phyloP scores from a whole-genome alignment of 1,140 invertebrate species.

The Melipona quadrifasciata region DNA sequence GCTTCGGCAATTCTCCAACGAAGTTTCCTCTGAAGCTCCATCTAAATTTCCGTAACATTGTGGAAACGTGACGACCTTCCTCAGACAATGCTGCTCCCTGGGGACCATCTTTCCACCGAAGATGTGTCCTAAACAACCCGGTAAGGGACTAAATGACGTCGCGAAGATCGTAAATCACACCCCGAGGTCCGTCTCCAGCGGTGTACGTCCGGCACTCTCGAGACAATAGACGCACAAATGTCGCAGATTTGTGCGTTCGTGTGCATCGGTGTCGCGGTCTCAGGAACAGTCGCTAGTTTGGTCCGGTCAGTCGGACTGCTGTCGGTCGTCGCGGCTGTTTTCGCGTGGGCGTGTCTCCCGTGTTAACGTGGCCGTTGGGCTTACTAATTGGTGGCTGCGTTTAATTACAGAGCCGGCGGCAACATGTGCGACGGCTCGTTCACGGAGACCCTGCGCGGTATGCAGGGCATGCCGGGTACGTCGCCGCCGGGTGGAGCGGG shows the following conservation, averaged over 20 bases:
- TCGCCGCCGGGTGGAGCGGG: constrained; percentile 75
- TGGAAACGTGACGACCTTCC: background rate
- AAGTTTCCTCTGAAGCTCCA: background rate
- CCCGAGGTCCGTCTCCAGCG: background rate
- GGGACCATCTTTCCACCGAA: background rate
- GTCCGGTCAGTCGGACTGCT: constrained; percentile 8
- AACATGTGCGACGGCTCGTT: constrained; percentile 81
- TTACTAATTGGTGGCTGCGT: constrained; percentile 52
- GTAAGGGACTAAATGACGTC: constrained; percentile 8
- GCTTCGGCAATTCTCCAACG: background rate
- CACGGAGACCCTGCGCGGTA: constrained; percentile 76
- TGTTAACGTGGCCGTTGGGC: constrained; percentile 38
- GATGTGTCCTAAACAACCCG: background rate
- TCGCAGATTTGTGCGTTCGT: background rate
- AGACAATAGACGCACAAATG: constrained; percentile 18
- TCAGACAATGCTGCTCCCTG: background rate
- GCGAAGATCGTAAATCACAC: constrained; percentile 35
- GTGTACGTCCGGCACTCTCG: background rate
- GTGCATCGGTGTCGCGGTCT: background rate
- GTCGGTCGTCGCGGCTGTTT: constrained; percentile 14
- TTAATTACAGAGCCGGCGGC: constrained; percentile 81
- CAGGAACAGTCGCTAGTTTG: background rate
- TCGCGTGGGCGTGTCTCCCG: constrained; percentile 45
- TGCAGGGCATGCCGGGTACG: constrained; percentile 78
- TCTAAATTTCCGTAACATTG: no score